These are phyloP conservation scores for Cyanocitta stelleri DNA, from an alignment of 2,113 vertebrate genomes.

Conservation along the genomic window DNA sequence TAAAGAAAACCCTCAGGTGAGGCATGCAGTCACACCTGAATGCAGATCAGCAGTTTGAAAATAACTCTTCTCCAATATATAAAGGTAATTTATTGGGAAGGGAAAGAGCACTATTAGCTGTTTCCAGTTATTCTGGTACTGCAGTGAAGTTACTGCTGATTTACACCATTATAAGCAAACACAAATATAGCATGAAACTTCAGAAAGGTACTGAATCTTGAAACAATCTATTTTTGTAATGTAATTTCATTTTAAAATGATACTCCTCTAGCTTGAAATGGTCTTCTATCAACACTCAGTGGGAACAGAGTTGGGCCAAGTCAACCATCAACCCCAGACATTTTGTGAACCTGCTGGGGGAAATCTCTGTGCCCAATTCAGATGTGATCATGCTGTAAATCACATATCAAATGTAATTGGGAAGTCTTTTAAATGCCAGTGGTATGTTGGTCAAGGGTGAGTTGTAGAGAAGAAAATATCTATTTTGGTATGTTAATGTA, in stretches of 20 bases:
- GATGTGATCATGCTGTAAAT: not conserved
- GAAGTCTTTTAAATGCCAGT: not conserved
- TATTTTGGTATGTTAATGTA: not conserved
- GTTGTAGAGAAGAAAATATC: not conserved
- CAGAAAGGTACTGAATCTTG: constrained; percentile 16
- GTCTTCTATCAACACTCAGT: not conserved
- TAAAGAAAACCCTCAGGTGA: constrained; percentile 58
- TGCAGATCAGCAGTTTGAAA: constrained; percentile 24
- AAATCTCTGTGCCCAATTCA: not conserved
- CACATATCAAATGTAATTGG: not conserved
- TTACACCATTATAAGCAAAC: not conserved
- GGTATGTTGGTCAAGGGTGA: not conserved
- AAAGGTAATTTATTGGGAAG: constrained; percentile 34
- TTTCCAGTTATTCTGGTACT: not conserved
- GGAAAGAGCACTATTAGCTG: not conserved
- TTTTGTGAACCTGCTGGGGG: not conserved
- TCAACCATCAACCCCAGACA: not conserved
- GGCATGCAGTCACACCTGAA: constrained; percentile 39
- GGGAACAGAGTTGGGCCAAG: not conserved
- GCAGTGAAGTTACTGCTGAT: not conserved
- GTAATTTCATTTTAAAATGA: constrained; percentile 12
- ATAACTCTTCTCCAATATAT: constrained; percentile 33
- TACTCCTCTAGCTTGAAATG: not conserved
- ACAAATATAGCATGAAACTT: not conserved
- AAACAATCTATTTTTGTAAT: not conserved